Evolutionary conservation across 2,888 invertebrate species (phyloP), one percentile per base, ranked within the genome.

Genomic region (Acheta domesticus): DNA sequence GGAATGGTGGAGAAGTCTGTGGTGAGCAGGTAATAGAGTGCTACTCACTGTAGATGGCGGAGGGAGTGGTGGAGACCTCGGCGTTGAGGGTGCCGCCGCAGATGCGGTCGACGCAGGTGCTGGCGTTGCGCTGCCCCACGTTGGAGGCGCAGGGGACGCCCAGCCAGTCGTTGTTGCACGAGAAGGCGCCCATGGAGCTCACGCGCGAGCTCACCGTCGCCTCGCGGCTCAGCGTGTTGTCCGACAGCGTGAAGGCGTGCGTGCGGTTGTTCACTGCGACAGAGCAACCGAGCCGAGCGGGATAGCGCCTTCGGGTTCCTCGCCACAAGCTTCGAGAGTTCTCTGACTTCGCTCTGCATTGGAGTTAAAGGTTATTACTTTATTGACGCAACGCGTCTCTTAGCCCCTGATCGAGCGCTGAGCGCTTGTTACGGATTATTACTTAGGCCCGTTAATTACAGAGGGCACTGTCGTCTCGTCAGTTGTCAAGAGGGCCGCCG

Each of bases 11-110:
- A 91, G 2, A 93, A n/a, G n/a, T n/a, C n/a, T n/a, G n/a, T n/a
- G n/a, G n/a, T n/a, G n/a, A n/a, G n/a, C n/a, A n/a, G n/a, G n/a
- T n/a, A n/a, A n/a, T n/a, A n/a, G n/a, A n/a, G n/a, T n/a, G n/a
- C 11, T 80, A 89, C 92, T 91, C 87, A 95, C 95, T 93, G 85
- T 92, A 89, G 23, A 95, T 91, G 1, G 93, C 90, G 4, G 92
- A 89, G 16, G 92, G 89, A 80, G 90, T 89, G 84, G 92, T 90
- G 1, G 92, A 91, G 2, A 93, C 89, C 85, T 95, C 95, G 1
- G 91, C 91, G 79, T 92, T 93, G 83, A 95, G 92, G 0, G 93
- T 92, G 4, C 95, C 95, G 0, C 95, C 95, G 84, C 95, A 96
- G 73, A 96, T 91, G 79, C 95, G 89, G 86, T 96, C 95, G 3